Conservation (phyloP, 2,888 invertebrate species). For the Proisotoma minuta region DNA sequence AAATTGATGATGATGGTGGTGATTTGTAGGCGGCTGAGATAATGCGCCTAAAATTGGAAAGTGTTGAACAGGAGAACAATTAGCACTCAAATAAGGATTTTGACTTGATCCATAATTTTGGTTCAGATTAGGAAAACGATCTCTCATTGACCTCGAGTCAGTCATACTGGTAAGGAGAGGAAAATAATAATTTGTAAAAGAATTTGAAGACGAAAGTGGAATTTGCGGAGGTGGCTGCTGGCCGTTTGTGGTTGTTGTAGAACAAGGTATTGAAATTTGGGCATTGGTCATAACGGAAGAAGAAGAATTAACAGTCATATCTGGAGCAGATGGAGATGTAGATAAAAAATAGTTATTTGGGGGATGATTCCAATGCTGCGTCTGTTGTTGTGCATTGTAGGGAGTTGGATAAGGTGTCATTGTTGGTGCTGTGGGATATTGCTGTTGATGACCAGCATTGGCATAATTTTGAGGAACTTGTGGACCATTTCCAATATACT, state of each 20-base stretch:
- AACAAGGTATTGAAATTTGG: too few relatives aligned
- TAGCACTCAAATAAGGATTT: slow-evolving; percentile 6
- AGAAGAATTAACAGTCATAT: not conserved
- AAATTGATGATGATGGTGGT: not conserved
- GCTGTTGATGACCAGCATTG: not conserved
- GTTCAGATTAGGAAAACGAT: not conserved
- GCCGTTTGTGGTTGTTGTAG: slow-evolving; percentile 2
- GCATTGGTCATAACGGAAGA: slow-evolving; percentile 13
- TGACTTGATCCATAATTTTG: not conserved
- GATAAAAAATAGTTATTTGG: slow-evolving; percentile 11
- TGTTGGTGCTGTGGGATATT: not conserved
- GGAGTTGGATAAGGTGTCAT: not conserved
- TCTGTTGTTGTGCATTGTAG: not conserved
- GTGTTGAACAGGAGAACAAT: slow-evolving; percentile 6
- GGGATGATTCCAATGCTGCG: not conserved
- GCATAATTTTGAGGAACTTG: too few relatives aligned
- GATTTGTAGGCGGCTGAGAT: slow-evolving; percentile 2
- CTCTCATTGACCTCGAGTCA: slow-evolving; percentile 14
- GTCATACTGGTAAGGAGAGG: slow-evolving; percentile 36
- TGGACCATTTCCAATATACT: too few relatives aligned
- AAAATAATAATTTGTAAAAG: slow-evolving; percentile 34
- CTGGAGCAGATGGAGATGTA: not conserved
- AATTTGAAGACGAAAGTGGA: slow-evolving; percentile 11
- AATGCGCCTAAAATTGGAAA: not conserved
- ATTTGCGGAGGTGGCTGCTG: too few relatives aligned